These are phyloP conservation scores for Caenorhabditis sp. DNA, from an alignment of 2,888 invertebrate genomes.

Conservation along the genomic window DNA sequence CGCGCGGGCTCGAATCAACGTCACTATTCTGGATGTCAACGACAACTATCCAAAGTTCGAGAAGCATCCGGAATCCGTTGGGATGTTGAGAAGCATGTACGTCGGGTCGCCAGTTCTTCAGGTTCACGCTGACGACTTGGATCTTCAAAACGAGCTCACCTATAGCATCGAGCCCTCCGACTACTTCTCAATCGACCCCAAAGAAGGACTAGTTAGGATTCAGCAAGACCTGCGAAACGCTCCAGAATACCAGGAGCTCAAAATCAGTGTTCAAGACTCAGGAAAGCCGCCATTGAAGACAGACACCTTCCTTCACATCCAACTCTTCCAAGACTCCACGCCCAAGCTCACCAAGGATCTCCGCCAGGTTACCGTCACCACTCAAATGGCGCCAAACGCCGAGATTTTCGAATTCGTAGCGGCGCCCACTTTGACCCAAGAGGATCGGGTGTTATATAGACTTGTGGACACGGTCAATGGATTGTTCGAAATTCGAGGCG, in stretches of 20 bases:
- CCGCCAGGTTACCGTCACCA: constrained; percentile 23
- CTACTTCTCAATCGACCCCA: constrained; percentile 66
- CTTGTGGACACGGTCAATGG: constrained; percentile 24
- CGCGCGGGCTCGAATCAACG: constrained; percentile 72
- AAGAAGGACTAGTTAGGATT: constrained; percentile 66
- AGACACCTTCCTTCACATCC: constrained; percentile 60
- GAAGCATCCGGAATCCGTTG: constrained; percentile 66
- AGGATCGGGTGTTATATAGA: constrained; percentile 46
- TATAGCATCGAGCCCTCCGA: constrained; percentile 68
- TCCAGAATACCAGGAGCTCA: constrained; percentile 66
- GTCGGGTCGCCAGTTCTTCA: constrained; percentile 56
- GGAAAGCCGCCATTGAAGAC: constrained; percentile 76
- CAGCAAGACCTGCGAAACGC: constrained; percentile 48
- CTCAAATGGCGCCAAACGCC: constrained; percentile 42
- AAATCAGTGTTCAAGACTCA: constrained; percentile 73
- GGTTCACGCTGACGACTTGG: constrained; percentile 73
- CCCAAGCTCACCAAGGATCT: constrained; percentile 54
- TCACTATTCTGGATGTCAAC: constrained; percentile 80
- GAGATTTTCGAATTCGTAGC: constrained; percentile 46
- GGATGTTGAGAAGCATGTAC: constrained; percentile 46
- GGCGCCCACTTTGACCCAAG: constrained; percentile 38
- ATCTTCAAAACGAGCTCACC: constrained; percentile 69
- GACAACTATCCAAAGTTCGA: constrained; percentile 80
- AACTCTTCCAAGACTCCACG: constrained; percentile 46
- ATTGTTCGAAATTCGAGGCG: constrained; percentile 63